These are phyloP conservation scores for Leucophora obtusa DNA, from an alignment of 2,888 invertebrate species.

Conservation along the genomic window DNA sequence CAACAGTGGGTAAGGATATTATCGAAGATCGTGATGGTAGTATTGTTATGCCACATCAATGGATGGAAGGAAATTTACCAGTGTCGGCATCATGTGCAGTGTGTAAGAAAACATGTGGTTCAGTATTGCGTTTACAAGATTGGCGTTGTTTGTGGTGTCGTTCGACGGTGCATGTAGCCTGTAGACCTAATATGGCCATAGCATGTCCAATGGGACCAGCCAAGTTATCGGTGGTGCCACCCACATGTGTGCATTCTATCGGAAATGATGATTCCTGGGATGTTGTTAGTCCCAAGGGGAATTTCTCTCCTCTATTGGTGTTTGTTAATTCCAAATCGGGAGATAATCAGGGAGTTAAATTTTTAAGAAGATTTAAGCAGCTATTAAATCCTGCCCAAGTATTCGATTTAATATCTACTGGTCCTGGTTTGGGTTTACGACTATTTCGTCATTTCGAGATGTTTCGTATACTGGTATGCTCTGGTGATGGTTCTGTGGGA, in stretches of 20 bases:
- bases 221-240: slow-evolving; percentile 95
- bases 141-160: slow-evolving; percentile 98
- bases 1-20: slow-evolving; percentile 95
- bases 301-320: slow-evolving; percentile 88
- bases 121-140: slow-evolving; percentile 95
- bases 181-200: slow-evolving; percentile 87
- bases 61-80: slow-evolving; percentile 98
- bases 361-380: slow-evolving; percentile 95
- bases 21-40: slow-evolving; percentile 95
- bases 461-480: slow-evolving; percentile 96
- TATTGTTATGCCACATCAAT: slow-evolving; percentile 97
- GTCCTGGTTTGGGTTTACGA: slow-evolving; percentile 89
- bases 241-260: slow-evolving; percentile 93
- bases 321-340: slow-evolving; percentile 99
- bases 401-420: slow-evolving; percentile 95
- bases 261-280: slow-evolving; percentile 95
- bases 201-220: slow-evolving; percentile 93
- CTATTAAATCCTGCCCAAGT: slow-evolving; percentile 98
- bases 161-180: slow-evolving; percentile 93
- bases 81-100: slow-evolving; percentile 95
- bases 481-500: slow-evolving; percentile 98
- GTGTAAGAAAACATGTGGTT: slow-evolving; percentile 98
- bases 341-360: slow-evolving; percentile 98
- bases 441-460: slow-evolving; percentile 97
- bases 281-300: slow-evolving; percentile 84